Base-by-base conservation (phyloP, 2,888 invertebrate species). In the Pycnomerus fuliginosus region DNA sequence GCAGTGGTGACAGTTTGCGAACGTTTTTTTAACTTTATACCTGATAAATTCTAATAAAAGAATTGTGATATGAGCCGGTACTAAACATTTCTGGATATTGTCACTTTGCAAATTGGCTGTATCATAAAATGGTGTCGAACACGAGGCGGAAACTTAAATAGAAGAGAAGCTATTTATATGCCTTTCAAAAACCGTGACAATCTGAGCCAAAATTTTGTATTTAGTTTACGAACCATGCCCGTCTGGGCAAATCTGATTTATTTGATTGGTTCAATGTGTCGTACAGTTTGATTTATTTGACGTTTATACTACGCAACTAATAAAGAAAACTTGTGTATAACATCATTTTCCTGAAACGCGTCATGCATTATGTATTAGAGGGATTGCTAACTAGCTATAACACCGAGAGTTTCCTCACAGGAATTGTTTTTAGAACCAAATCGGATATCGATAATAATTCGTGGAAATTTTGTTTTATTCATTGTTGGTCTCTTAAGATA, bases 401-500 rank as follows among this genome's bases (percentile, higher is more conserved):
- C 46, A 42, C 44, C 46, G 48, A 45, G 48, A 45, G 44, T 48
- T 48, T 44, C 46, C 43, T 50, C 36, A 25, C 10, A 12, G 35
- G 36, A 36, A 36, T 44, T 40, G 47, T 40, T 44, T 37, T 38
- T 47, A 22, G 14, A 37, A 29, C 36, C 44, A 44, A 31, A 38
- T 32, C 29, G 23, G 11, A 43, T 31, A 13, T 32, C 28, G 30
- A 28, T 35, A 33, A 33, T 35, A 35, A 36, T 32, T 48, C 45
- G 17, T 25, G 28, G 37, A 46, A 41, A 20, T 33, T 25, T 32
- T 43, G 46, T 40, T 48, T 52, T 46, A 46, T 46, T 48, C 39
- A 49, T 49, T n/a, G n/a, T n/a, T n/a, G n/a, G n/a, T n/a, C n/a
- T n/a, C n/a, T n/a, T n/a, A n/a, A n/a, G n/a, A n/a, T n/a, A n/a